Conservation (phyloP, 2,797 vertebrate species). For the Kryptopterus vitreolus region DNA sequence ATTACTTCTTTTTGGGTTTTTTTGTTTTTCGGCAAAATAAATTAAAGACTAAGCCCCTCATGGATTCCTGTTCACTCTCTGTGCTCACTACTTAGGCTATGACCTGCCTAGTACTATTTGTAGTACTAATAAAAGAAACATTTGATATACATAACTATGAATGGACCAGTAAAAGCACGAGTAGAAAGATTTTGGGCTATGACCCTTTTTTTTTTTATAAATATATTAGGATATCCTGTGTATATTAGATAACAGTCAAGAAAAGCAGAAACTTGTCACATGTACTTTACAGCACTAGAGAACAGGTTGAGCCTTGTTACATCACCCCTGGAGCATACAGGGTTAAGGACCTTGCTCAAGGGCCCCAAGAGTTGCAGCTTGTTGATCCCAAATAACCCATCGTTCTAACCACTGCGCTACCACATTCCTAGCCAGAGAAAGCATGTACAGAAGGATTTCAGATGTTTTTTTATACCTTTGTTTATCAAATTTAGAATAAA, state of each 20-base stretch:
- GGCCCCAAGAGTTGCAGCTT: too few species aligned
- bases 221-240: too few species aligned
- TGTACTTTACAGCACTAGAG: too few species aligned
- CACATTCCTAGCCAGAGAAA: too few species aligned
- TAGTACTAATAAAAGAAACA: neutral
- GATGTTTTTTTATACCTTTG: neutral
- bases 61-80: neutral
- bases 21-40: neutral
- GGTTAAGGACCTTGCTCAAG: too few species aligned
- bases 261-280: too few species aligned
- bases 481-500: neutral
- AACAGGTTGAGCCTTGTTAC: too few species aligned
- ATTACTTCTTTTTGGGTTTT: neutral
- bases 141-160: neutral
- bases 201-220: neutral
- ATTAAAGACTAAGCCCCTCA: neutral
- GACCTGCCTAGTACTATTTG: neutral
- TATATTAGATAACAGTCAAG: too few species aligned
- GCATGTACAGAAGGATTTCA: neutral
- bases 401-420: too few species aligned
- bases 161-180: neutral
- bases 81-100: neutral
- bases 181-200: neutral
- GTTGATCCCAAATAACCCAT: too few species aligned
- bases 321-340: too few species aligned